phyloP scores from a whole-genome alignment of 2,797 vertebrate species.

The Poeciliopsis presidionis region DNA sequence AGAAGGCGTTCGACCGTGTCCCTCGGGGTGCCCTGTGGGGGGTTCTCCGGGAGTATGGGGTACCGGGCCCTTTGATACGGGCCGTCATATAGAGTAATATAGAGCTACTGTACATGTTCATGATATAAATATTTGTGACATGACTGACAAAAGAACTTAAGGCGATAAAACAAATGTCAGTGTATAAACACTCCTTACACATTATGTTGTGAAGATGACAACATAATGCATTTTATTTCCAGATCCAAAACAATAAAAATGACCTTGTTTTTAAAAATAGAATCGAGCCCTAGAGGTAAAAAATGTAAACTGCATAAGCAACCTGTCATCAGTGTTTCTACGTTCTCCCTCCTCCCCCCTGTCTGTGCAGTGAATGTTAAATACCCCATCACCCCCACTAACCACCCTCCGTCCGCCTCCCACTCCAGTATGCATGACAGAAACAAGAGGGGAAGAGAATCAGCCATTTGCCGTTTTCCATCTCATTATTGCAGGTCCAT shows the following conservation, averaged over 20 bases:
- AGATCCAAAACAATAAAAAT: not conserved
- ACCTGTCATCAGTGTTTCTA: conserved; percentile 15
- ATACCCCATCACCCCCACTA: not conserved
- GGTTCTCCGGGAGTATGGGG: too few species aligned
- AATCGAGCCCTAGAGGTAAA: not conserved
- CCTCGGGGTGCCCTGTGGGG: too few species aligned
- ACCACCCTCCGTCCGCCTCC: conserved; percentile 17
- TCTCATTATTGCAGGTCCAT: conserved; percentile 53
- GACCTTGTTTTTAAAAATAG: not conserved
- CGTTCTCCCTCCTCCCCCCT: conserved; percentile 27
- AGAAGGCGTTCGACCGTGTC: too few species aligned
- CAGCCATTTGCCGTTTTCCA: conserved; percentile 50
- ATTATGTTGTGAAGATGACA: not conserved
- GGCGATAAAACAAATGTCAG: not conserved
- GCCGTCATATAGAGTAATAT: too few species aligned
- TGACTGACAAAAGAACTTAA: not conserved
- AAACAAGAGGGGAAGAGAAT: conserved; percentile 24
- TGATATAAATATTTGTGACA: not conserved
- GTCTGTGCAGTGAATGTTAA: conserved; percentile 41
- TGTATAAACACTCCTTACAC: too few species aligned
- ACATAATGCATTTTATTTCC: not conserved
- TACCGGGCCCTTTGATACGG: too few species aligned
- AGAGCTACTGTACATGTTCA: not conserved
- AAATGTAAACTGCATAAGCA: conserved; percentile 19
- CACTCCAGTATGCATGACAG: conserved; percentile 2